Evolutionary conservation across 2,113 vertebrate species (phyloP).

Genomic region (Tenebrosternarchus preto): DNA sequence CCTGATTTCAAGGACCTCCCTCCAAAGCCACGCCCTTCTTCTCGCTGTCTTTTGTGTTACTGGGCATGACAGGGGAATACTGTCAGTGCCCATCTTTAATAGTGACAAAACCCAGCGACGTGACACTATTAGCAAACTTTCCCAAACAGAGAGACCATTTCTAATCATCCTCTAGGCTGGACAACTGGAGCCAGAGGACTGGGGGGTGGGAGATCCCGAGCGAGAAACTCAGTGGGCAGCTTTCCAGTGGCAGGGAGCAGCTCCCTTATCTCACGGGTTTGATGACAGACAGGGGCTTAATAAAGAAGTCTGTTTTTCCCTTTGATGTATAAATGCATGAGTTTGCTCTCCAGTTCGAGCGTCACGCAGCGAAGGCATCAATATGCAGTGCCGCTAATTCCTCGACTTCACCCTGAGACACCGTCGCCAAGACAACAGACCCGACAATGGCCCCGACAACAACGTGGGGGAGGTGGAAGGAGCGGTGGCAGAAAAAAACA

Average conservation of each 20-base stretch:
- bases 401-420: constrained; percentile 59
- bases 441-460: constrained; percentile 43
- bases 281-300: constrained; percentile 58
- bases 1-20: too few relatives aligned
- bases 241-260: constrained; percentile 19
- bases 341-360: constrained; percentile 51
- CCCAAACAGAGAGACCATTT: constrained; percentile 44
- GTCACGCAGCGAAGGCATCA: constrained; percentile 53
- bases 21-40: constrained; percentile 55
- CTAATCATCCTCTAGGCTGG: constrained; percentile 32
- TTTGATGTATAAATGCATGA: constrained; percentile 73
- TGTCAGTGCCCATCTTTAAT: constrained; percentile 51
- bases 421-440: constrained; percentile 42
- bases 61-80: constrained; percentile 53
- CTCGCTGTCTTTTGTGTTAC: constrained; percentile 54
- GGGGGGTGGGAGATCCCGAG: background rate
- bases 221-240: constrained; percentile 33
- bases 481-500: constrained; percentile 43
- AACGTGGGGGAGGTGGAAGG: constrained; percentile 48
- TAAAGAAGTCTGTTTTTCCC: constrained; percentile 59
- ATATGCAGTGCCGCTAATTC: constrained; percentile 66
- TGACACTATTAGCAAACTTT: background rate
- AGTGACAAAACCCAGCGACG: too few relatives aligned
- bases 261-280: constrained; percentile 47
- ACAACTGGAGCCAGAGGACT: constrained; percentile 34